A percentile compares a stretch with the other conserved stretches of the same genome.
Conservation (phyloP, 1,140 invertebrate species). For the Ruditapes philippinarum region DNA sequence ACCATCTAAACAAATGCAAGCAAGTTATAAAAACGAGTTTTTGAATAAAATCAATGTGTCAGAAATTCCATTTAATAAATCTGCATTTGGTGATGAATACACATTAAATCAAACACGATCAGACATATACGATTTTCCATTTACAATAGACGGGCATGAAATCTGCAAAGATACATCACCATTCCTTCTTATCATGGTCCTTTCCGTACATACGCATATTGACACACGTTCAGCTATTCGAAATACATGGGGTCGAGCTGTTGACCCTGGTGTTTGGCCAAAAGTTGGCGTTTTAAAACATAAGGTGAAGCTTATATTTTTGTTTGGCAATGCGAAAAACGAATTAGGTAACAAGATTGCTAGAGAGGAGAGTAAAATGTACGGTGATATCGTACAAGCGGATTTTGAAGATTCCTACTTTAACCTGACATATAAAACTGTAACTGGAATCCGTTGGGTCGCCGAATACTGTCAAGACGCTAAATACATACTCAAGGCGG, state of each 20-base stretch:
- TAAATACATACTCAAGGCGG: conserved; percentile 62
- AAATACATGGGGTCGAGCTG: conserved; percentile 48
- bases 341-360: conserved; percentile 33
- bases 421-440: conserved; percentile 64
- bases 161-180: conserved; percentile 7
- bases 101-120: conserved; percentile 29
- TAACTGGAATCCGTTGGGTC: conserved; percentile 66
- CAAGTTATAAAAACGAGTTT: not conserved
- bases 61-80: conserved; percentile 18
- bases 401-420: conserved; percentile 66
- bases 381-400: conserved; percentile 68
- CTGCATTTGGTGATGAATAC: conserved; percentile 28
- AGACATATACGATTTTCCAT: conserved; percentile 40
- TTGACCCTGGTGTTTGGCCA: conserved; percentile 39
- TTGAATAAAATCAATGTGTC: not conserved
- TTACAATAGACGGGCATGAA: not conserved
- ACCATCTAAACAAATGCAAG: not conserved
- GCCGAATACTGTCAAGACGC: conserved; percentile 43
- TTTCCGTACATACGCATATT: conserved; percentile 49
- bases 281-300: not conserved
- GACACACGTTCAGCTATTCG: conserved; percentile 30
- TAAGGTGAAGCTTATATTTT: conserved; percentile 46
- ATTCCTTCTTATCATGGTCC: conserved; percentile 40
- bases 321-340: conserved; percentile 36
- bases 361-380: conserved; percentile 58